Base-by-base conservation (phyloP, 2,113 vertebrate genomes). In the Dolichotis patagonum region DNA sequence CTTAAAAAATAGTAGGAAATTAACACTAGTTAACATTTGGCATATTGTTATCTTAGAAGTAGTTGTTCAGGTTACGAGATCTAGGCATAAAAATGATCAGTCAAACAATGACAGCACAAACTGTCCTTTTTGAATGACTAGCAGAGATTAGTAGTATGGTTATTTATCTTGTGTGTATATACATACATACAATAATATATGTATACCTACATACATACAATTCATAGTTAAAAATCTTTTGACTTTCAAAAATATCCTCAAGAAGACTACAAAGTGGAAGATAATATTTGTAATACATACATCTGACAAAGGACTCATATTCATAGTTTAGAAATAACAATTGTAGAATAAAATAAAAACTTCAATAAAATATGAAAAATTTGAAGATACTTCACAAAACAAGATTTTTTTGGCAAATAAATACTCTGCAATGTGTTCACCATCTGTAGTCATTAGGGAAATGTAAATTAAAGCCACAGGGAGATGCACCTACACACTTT, bases 381-480 rank as follows among this genome's bases (percentile, higher is more conserved):
- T 75, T 56, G 43, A 75, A 62, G 43, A 84, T 4, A 26, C 16
- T 84, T 94, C 16, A n/a, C n/a, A 84, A 94, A 94, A 89, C 58
- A 63, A 75, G 46, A 54, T 63, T 62, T 35, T 41, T 41, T 38
- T 73, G 78, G 46, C 26, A 54, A 80, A 54, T 81, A 46, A 83
- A 8, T 58, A 83, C 20, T 62, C 52, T 75, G 43, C 67, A 84
- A 54, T 89, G 24, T 83, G 35, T 1, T 89, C 22, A 83, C 78
- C 67, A 63, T 89, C 43, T 83, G 88, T 75, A 75, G 56, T 83
- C 28, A 63, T 94, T 94, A 94, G n/a, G 32, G 20, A 54, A 84
- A 89, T 89, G 28, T 49, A 88, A 82, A 94, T 94, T 73, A 83
- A 94, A 83, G 26, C 5, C n/a, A 75, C 46, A 35, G 7, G 2